These are phyloP conservation scores for Therioaphis trifolii DNA, from an alignment of 2,888 invertebrate species.

Conservation along the genomic window DNA sequence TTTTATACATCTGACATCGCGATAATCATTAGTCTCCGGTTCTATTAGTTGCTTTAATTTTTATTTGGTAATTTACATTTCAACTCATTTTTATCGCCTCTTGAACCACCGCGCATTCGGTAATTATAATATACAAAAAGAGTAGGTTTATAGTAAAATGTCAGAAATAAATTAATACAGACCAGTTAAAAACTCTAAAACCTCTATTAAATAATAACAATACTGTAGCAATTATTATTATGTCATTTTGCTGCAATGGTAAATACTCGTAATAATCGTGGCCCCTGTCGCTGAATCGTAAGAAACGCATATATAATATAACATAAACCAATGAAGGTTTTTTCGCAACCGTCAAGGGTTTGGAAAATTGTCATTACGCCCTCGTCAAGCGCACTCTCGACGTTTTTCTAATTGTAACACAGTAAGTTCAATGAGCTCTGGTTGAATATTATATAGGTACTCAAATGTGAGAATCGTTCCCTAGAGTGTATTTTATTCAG, in stretches of 20 bases:
- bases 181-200: slow-evolving; percentile 31
- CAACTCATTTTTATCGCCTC: not conserved
- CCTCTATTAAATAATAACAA: not conserved
- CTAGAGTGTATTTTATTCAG: not conserved
- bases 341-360: not conserved
- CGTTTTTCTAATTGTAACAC: slow-evolving; percentile 13
- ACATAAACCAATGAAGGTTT: not conserved
- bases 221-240: slow-evolving; percentile 32
- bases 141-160: slow-evolving; percentile 26
- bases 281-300: not conserved
- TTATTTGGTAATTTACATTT: slow-evolving; percentile 6
- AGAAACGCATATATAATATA: not conserved
- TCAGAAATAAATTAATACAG: not conserved
- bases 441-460: not conserved
- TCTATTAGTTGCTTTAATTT: not conserved
- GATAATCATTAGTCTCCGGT: slow-evolving; percentile 13
- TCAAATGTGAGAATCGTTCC: slow-evolving; percentile 29
- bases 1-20: no score
- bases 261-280: not conserved
- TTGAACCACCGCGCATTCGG: not conserved
- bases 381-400: slow-evolving; percentile 1
- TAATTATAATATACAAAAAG: not conserved
- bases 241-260: not conserved
- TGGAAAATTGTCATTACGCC: slow-evolving; percentile 12
- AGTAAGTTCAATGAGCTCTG: not conserved